phyloP scores from a whole-genome alignment of 2,888 invertebrate species.

The Pachliopta kotzebuea region DNA sequence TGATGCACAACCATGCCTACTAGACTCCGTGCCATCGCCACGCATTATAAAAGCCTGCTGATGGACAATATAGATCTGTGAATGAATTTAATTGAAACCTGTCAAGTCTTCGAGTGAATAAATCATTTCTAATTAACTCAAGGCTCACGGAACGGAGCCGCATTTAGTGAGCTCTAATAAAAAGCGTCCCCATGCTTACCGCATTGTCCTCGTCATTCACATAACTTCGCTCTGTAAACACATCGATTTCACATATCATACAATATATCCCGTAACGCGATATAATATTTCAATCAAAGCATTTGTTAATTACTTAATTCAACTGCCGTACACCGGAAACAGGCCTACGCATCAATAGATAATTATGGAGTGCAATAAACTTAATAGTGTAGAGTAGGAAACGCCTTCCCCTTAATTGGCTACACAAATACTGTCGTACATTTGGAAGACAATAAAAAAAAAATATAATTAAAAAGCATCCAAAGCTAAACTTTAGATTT shows the following conservation, averaged over 20 bases:
- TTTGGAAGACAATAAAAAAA: constrained; percentile 49
- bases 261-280: constrained; percentile 43
- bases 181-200: constrained; percentile 71
- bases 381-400: constrained; percentile 74
- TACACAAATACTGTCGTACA: constrained; percentile 59
- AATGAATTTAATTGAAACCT: background rate
- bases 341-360: constrained; percentile 45
- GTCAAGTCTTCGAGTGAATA: background rate
- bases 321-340: constrained; percentile 40
- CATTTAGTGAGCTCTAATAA: constrained; percentile 56
- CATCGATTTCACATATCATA: constrained; percentile 42
- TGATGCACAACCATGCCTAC: constrained; percentile 56
- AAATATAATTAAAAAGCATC: constrained; percentile 33
- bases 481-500: constrained; percentile 16
- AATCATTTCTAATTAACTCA: constrained; percentile 27
- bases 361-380: constrained; percentile 70
- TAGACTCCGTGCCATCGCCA: constrained; percentile 54
- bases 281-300: constrained; percentile 58
- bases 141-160: constrained; percentile 54
- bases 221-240: constrained; percentile 47
- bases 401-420: constrained; percentile 45
- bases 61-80: constrained; percentile 54
- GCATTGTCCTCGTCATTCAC: constrained; percentile 49
- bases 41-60: constrained; percentile 35
- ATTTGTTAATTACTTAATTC: constrained; percentile 27